phyloP scores from a whole-genome alignment of 2,113 vertebrate genomes.

The Grantiella picta region DNA sequence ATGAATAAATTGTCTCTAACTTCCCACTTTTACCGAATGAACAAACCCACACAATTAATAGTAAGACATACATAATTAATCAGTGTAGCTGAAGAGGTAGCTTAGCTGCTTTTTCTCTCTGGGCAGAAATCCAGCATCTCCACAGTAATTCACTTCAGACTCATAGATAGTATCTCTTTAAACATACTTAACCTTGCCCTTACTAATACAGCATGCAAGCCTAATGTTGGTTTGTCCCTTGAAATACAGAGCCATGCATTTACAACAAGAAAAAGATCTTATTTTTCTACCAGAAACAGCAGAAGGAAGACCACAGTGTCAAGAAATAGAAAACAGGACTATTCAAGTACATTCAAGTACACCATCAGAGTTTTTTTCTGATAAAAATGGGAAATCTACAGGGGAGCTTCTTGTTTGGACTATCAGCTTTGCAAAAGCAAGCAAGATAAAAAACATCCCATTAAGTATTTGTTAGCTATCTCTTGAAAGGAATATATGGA shows the following conservation, averaged over 20 bases:
- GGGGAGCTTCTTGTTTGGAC: not conserved
- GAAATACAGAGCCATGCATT: not conserved
- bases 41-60: not conserved
- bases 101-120: constrained; percentile 29
- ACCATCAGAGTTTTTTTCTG: not conserved
- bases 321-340: not conserved
- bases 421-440: not conserved
- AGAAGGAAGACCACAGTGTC: not conserved
- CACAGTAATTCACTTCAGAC: not conserved
- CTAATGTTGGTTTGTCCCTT: not conserved
- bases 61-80: constrained; percentile 5
- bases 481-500: not conserved
- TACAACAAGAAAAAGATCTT: not conserved
- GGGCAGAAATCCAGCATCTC: constrained; percentile 44
- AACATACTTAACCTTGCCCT: constrained; percentile 28
- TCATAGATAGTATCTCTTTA: constrained; percentile 32
- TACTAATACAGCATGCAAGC: not conserved
- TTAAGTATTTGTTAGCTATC: not conserved
- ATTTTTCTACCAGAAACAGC: not conserved
- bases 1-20: not conserved
- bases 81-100: not conserved
- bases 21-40: constrained; percentile 1
- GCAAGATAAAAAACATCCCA: not conserved
- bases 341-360: too few species aligned
- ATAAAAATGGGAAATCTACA: not conserved